phyloP scores from a whole-genome alignment of 2,113 vertebrate genomes.

The Syngnathoides biaculeatus region DNA sequence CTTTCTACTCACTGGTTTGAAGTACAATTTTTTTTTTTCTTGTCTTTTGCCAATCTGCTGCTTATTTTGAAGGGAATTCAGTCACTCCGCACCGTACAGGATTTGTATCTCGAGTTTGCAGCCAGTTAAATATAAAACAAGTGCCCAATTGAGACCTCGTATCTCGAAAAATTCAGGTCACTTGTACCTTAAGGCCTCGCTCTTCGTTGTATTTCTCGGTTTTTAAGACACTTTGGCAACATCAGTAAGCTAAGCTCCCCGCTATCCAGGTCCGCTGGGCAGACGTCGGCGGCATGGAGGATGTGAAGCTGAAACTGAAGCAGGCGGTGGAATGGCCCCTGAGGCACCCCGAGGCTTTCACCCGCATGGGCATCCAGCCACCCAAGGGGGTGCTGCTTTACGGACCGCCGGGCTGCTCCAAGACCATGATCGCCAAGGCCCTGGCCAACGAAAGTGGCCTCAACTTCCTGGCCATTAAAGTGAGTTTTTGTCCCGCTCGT shows the following conservation, averaged over 20 bases:
- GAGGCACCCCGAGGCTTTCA: slow-evolving; percentile 87
- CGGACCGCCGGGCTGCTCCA: slow-evolving; percentile 96
- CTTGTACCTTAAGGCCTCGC: not conserved
- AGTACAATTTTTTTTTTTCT: too few species aligned
- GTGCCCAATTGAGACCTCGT: not conserved
- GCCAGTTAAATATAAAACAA: not conserved
- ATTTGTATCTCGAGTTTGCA: not conserved
- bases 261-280: slow-evolving; percentile 84
- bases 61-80: not conserved
- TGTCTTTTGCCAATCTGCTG: too few species aligned
- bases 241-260: not conserved
- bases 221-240: not conserved
- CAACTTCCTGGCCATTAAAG: slow-evolving; percentile 94
- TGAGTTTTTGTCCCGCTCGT: slow-evolving; percentile 43
- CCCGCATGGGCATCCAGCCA: slow-evolving; percentile 87
- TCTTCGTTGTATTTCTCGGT: not conserved
- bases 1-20: not conserved
- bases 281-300: slow-evolving; percentile 93
- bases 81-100: not conserved
- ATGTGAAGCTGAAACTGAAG: slow-evolving; percentile 89
- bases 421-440: slow-evolving; percentile 97
- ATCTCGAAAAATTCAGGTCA: not conserved
- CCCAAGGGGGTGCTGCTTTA: slow-evolving; percentile 92
- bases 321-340: slow-evolving; percentile 97
- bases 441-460: slow-evolving; percentile 92